These are phyloP conservation scores for Scytalopus superciliaris DNA, from an alignment of 2,113 vertebrate species.

Conservation along the genomic window DNA sequence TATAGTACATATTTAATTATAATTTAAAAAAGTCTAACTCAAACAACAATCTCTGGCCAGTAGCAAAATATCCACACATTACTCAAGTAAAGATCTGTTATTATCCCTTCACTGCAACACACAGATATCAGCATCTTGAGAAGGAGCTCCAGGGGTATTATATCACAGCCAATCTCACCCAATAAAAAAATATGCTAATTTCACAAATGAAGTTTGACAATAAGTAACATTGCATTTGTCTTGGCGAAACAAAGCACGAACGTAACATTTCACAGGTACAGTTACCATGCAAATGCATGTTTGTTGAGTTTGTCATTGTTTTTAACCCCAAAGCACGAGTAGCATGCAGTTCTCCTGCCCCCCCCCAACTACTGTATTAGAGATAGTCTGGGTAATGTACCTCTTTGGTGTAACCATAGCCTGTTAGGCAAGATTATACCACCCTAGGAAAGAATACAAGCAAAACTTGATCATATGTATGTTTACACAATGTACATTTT, in stretches of 20 bases:
- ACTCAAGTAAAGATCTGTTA: constrained; percentile 61
- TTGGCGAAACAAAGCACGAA: constrained; percentile 67
- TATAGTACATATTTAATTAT: constrained; percentile 73
- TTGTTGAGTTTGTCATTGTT: constrained; percentile 58
- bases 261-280: constrained; percentile 59
- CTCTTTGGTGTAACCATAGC: constrained; percentile 65
- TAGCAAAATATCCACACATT: constrained; percentile 72
- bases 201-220: constrained; percentile 58
- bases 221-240: constrained; percentile 57
- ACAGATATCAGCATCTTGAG: constrained; percentile 38
- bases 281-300: constrained; percentile 77
- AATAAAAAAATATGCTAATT: constrained; percentile 49
- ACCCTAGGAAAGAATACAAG: constrained; percentile 60
- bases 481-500: constrained; percentile 71
- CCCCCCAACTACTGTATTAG: constrained; percentile 46
- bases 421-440: constrained; percentile 68
- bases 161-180: neutral
- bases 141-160: constrained; percentile 32
- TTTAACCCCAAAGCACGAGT: constrained; percentile 56
- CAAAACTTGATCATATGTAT: constrained; percentile 53
- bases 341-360: constrained; percentile 75
- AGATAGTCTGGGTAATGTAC: constrained; percentile 71
- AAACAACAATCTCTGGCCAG: constrained; percentile 68
- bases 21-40: constrained; percentile 74
- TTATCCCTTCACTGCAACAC: constrained; percentile 40